Conservation (phyloP, 2,888 invertebrate species). For the Eupithecia subfuscata region DNA sequence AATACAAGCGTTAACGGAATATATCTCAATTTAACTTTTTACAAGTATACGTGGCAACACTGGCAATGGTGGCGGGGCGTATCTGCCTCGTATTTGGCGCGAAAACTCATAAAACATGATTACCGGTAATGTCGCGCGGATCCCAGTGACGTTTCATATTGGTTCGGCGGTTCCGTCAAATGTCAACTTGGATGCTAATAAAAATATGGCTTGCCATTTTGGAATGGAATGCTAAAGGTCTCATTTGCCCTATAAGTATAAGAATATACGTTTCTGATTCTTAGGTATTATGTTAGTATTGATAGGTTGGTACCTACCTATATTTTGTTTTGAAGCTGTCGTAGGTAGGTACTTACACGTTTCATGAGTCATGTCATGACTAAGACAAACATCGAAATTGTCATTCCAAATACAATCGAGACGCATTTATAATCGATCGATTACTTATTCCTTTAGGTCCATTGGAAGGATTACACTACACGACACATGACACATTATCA, state of each 20-base stretch:
- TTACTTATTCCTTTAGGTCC: constrained; percentile 72
- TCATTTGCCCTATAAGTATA: constrained; percentile 10
- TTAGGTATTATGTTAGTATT: neutral
- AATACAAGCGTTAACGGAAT: constrained; percentile 46
- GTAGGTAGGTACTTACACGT: constrained; percentile 24
- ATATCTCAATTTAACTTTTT: constrained; percentile 73
- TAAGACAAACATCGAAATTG: constrained; percentile 54
- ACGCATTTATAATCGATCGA: constrained; percentile 73
- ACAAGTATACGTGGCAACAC: constrained; percentile 67
- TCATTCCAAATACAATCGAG: constrained; percentile 47
- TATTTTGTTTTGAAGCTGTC: neutral
- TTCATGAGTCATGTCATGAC: constrained; percentile 38
- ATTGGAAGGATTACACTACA: constrained; percentile 78
- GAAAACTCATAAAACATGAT: constrained; percentile 79
- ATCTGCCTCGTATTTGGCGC: constrained; percentile 62
- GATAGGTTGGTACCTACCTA: neutral
- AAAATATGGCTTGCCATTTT: constrained; percentile 42
- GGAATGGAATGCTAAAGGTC: constrained; percentile 38
- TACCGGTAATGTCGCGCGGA: constrained; percentile 71
- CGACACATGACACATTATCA: constrained; percentile 72
- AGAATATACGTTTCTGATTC: neutral
- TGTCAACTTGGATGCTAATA: constrained; percentile 43
- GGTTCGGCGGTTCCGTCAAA: constrained; percentile 45
- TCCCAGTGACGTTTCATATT: constrained; percentile 49
- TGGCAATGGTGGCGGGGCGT: constrained; percentile 50